These are phyloP conservation scores for Limonius californicus DNA, from an alignment of 1,140 invertebrate species.

Conservation along the genomic window DNA sequence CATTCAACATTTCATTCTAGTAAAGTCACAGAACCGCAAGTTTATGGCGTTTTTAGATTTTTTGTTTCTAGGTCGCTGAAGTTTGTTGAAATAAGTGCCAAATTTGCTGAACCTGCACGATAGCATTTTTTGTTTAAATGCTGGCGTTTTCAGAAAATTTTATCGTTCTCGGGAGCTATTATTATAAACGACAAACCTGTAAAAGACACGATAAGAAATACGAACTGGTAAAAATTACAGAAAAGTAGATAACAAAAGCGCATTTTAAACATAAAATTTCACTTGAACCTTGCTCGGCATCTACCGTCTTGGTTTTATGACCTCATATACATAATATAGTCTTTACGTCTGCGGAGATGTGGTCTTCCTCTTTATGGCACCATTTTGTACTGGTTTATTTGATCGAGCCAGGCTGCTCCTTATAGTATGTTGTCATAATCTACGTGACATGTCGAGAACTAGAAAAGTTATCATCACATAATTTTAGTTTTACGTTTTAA, in stretches of 20 bases:
- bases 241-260: slow-evolving; percentile 32
- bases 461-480: too few species aligned
- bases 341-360: slow-evolving; percentile 26
- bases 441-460: too few species aligned
- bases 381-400: slow-evolving; percentile 33
- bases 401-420: slow-evolving; percentile 12
- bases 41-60: neutral
- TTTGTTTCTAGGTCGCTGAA: neutral
- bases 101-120: neutral
- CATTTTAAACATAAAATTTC: slow-evolving; percentile 37
- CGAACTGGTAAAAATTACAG: slow-evolving; percentile 34
- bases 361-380: slow-evolving; percentile 26
- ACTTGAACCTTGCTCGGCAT: slow-evolving; percentile 29
- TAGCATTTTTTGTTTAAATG: slow-evolving; percentile 11
- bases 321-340: slow-evolving; percentile 39
- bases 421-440: neutral
- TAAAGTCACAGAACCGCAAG: neutral
- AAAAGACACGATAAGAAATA: slow-evolving; percentile 33
- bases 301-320: slow-evolving; percentile 28
- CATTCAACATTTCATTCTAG: too few species aligned
- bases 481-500: too few species aligned
- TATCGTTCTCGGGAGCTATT: slow-evolving; percentile 10
- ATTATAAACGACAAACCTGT: slow-evolving; percentile 30
- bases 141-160: neutral
- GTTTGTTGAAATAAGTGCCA: neutral